Conservation (phyloP, 2,113 vertebrate genomes). For the Microtus pennsylvanicus region DNA sequence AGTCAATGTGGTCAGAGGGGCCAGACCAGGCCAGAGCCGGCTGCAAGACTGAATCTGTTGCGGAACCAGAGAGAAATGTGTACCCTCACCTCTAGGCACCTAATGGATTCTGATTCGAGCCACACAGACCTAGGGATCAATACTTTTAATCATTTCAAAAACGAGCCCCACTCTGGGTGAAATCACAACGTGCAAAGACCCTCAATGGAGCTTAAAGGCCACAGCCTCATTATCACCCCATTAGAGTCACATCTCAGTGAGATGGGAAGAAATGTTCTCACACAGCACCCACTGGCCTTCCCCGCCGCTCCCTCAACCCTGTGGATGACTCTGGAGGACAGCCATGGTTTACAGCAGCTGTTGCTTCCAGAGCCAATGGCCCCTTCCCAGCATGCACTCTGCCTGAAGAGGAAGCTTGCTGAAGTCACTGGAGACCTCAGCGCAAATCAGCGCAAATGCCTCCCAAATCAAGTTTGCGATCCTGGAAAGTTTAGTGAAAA, state of each 20-base stretch:
- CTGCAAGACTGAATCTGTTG: conserved; percentile 38
- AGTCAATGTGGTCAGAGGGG: neutral
- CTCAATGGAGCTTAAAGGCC: conserved; percentile 78
- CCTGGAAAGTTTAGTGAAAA: conserved; percentile 79
- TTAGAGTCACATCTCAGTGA: conserved; percentile 81
- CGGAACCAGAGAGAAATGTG: conserved; percentile 45
- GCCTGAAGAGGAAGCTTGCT: conserved; percentile 32
- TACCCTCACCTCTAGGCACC: conserved; percentile 71
- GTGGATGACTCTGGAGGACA: conserved; percentile 57
- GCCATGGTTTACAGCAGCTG: conserved; percentile 79
- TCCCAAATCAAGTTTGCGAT: conserved; percentile 68
- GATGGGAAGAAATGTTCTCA: conserved; percentile 73
- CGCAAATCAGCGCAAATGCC: conserved; percentile 72
- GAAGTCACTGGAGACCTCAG: conserved; percentile 67
- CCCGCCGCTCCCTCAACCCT: neutral
- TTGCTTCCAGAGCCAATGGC: conserved; percentile 57
- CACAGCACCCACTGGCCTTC: neutral
- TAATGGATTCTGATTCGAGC: conserved; percentile 77
- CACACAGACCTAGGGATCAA: conserved; percentile 75
- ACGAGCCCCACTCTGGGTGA: conserved; percentile 77
- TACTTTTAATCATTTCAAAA: conserved; percentile 82
- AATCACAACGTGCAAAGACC: conserved; percentile 71
- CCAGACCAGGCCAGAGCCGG: neutral
- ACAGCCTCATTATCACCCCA: conserved; percentile 82
- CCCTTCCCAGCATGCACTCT: conserved; percentile 69